Percentiles rank a stretch among this genome's conserved stretches.
Evolutionary conservation across 2,888 invertebrate genomes (phyloP).

Genomic region (Cacoxenus indagator): DNA sequence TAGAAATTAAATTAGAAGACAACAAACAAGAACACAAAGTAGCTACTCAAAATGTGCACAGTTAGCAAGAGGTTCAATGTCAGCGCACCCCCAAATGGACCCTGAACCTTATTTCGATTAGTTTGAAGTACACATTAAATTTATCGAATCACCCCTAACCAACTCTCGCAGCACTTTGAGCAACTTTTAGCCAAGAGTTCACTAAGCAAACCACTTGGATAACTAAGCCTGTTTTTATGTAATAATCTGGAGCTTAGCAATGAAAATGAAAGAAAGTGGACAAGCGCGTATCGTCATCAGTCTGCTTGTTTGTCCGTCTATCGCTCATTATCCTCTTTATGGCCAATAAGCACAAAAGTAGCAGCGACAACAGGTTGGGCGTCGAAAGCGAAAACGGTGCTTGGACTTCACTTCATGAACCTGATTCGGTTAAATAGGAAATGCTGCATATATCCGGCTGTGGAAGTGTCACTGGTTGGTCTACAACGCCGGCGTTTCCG

Average conservation of each 20-base stretch:
- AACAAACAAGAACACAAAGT: not conserved
- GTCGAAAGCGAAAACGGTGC: not conserved
- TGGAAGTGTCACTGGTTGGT: constrained; percentile 29
- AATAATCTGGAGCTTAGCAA: constrained; percentile 32
- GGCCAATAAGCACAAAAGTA: not conserved
- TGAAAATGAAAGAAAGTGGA: constrained; percentile 15
- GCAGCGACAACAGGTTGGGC: not conserved
- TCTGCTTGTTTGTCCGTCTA: not conserved
- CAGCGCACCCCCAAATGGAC: constrained; percentile 8
- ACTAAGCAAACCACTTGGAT: too few species aligned
- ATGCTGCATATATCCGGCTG: constrained; percentile 40
- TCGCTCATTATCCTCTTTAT: not conserved
- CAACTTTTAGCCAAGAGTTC: not conserved
- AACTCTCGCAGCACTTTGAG: not conserved
- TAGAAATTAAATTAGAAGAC: constrained; percentile 54
- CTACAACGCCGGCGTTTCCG: constrained; percentile 6
- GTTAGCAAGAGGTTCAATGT: not conserved
- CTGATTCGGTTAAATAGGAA: too few species aligned
- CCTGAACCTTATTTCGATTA: constrained; percentile 24
- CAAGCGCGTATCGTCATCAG: not conserved
- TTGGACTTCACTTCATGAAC: too few species aligned
- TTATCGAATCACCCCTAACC: not conserved
- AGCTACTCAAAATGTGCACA: not conserved
- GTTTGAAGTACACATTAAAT: not conserved
- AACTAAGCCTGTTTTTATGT: constrained; percentile 37